Percentiles rank a stretch among this genome's conserved stretches.
phyloP scores from a whole-genome alignment of 1,140 invertebrate species.

The Drosophila oshimai region DNA sequence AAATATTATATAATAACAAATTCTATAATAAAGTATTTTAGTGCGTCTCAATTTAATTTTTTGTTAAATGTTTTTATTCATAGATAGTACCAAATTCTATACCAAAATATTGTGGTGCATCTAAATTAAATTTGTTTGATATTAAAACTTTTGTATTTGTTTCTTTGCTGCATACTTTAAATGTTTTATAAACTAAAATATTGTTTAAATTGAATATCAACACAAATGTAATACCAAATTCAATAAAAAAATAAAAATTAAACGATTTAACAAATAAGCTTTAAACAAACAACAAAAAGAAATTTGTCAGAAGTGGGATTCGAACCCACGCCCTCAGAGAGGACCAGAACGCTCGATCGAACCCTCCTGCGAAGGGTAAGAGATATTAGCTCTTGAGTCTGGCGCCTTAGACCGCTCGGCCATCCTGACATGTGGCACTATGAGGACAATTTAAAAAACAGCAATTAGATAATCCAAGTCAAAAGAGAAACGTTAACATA shows the following conservation, averaged over 20 bases:
- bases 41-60: too few species aligned
- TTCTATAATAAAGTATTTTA: too few species aligned
- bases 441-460: conserved; percentile 34
- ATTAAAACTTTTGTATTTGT: too few species aligned
- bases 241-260: not conserved
- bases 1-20: too few species aligned
- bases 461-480: conserved; percentile 19
- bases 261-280: too few species aligned
- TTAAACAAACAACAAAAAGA: conserved; percentile 69
- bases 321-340: conserved; percentile 93
- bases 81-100: too few species aligned
- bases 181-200: not conserved
- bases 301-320: conserved; percentile 93
- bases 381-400: conserved; percentile 85
- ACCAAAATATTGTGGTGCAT: too few species aligned
- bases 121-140: too few species aligned
- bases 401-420: conserved; percentile 89
- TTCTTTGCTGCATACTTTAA: too few species aligned
- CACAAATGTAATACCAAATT: too few species aligned
- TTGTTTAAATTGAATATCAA: too few species aligned
- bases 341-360: conserved; percentile 87
- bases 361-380: conserved; percentile 51
- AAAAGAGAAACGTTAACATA: not conserved
- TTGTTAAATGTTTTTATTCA: too few species aligned
- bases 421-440: conserved; percentile 84